A percentile compares a stretch with the other conserved stretches of the same genome.
Conservation (phyloP, 2,113 vertebrate genomes). For the Tonatia bakeri region DNA sequence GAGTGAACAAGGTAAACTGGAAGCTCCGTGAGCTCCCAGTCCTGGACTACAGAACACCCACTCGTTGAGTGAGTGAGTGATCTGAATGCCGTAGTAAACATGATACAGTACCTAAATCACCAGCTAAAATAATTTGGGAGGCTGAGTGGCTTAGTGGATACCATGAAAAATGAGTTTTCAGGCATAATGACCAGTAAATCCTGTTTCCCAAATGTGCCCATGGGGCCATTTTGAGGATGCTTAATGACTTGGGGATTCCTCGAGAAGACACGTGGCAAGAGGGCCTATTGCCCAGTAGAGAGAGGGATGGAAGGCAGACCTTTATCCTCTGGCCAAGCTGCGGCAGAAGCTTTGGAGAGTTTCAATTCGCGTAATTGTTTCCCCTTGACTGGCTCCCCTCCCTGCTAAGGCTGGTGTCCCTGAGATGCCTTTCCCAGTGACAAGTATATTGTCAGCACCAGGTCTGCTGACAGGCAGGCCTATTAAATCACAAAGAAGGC, state of each 20-base stretch:
- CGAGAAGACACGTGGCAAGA: neutral
- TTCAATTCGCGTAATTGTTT: slow-evolving; percentile 55
- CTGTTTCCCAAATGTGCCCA: neutral
- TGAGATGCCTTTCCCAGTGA: slow-evolving; percentile 30
- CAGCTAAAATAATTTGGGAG: slow-evolving; percentile 3
- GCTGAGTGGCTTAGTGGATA: neutral
- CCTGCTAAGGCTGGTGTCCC: slow-evolving; percentile 1
- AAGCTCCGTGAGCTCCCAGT: neutral
- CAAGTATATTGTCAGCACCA: slow-evolving; percentile 25
- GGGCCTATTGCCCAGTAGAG: neutral
- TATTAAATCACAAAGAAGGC: slow-evolving; percentile 49
- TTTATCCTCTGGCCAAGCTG: neutral
- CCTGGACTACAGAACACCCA: neutral
- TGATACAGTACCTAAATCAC: neutral
- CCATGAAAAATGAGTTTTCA: neutral
- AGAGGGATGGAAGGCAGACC: neutral
- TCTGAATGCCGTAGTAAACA: neutral
- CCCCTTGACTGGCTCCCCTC: neutral
- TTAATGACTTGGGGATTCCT: neutral
- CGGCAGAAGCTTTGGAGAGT: neutral
- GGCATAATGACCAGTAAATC: neutral
- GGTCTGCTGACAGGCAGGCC: slow-evolving; percentile 25
- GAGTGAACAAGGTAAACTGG: neutral
- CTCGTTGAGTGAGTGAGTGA: neutral
- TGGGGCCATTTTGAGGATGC: neutral